phyloP scores from a whole-genome alignment of 1,140 invertebrate species.

The Zaprionus ghesquierei region DNA sequence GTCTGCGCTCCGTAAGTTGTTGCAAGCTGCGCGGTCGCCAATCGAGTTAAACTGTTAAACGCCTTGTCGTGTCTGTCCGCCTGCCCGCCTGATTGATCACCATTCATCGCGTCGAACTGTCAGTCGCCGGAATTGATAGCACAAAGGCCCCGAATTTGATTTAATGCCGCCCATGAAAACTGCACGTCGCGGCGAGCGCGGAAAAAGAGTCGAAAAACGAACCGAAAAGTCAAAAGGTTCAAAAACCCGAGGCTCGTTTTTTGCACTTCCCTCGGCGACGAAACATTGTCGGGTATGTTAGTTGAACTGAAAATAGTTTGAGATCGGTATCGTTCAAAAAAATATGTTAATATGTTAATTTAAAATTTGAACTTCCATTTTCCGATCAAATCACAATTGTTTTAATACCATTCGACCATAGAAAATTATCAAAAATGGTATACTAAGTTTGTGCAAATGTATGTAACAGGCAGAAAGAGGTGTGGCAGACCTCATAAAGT shows the following conservation, averaged over 20 bases:
- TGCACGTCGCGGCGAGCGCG: constrained; percentile 6
- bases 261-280: neutral
- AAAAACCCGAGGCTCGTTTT: neutral
- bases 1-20: constrained; percentile 1
- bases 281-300: neutral
- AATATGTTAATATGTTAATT: too few species aligned
- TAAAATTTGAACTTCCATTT: too few species aligned
- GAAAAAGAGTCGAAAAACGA: constrained; percentile 1
- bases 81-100: constrained; percentile 27
- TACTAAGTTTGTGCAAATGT: too few species aligned
- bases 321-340: too few species aligned
- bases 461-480: too few species aligned
- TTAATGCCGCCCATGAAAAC: constrained; percentile 63
- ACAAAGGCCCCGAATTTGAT: constrained; percentile 43
- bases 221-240: constrained; percentile 50
- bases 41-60: constrained; percentile 20
- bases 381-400: too few species aligned
- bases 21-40: constrained; percentile 26
- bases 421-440: too few species aligned
- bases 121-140: constrained; percentile 14
- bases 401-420: too few species aligned
- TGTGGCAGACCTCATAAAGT: too few species aligned
- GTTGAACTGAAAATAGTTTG: too few species aligned
- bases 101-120: constrained; percentile 18
- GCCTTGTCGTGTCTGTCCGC: constrained; percentile 10